These are phyloP conservation scores for Pandemis corylana DNA, from an alignment of 2,888 invertebrate genomes.

Conservation along the genomic window DNA sequence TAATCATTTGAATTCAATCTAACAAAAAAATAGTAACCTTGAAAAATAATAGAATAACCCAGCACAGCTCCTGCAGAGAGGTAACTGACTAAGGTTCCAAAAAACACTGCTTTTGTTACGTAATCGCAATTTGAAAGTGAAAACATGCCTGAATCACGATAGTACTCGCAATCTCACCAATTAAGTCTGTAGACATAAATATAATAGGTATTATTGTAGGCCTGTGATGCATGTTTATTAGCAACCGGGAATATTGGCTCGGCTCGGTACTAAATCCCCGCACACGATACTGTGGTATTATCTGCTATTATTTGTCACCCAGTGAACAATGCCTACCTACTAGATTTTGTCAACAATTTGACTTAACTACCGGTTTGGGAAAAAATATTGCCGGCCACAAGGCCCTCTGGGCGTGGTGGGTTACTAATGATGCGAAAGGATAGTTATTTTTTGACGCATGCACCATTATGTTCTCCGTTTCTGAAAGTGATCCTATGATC, in stretches of 20 bases:
- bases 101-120: too few relatives aligned
- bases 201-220: conserved; percentile 46
- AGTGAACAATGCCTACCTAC: conserved; percentile 76
- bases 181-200: conserved; percentile 16
- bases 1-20: too few relatives aligned
- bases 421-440: not conserved
- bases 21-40: too few relatives aligned
- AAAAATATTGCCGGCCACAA: conserved; percentile 12
- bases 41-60: too few relatives aligned
- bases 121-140: too few relatives aligned
- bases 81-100: too few relatives aligned
- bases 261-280: conserved; percentile 80
- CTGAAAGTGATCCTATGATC: not conserved
- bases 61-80: too few relatives aligned
- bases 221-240: conserved; percentile 77
- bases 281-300: conserved; percentile 83
- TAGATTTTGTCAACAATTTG: conserved; percentile 65
- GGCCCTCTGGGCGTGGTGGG: not conserved
- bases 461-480: not conserved
- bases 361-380: conserved; percentile 10
- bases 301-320: conserved; percentile 83
- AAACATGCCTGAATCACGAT: not conserved
- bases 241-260: conserved; percentile 81
- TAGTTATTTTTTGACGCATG: not conserved
- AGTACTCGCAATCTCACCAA: conserved; percentile 22